Conservation (phyloP, 2,113 vertebrate genomes). For the Ptilonorhynchus violaceus region DNA sequence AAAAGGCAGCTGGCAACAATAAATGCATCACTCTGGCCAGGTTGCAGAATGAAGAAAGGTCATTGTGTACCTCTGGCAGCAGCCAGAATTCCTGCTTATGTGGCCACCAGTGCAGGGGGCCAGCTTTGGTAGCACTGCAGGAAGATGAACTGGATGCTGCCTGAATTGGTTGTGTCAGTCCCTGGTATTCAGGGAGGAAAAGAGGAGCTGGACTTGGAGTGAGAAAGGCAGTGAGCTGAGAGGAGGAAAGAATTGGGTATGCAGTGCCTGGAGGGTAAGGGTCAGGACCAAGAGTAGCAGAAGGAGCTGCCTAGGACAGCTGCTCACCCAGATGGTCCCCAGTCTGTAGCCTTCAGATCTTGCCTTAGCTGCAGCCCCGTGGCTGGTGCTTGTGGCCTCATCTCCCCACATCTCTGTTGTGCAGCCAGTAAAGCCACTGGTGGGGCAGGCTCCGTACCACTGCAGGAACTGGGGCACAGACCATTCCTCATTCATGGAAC, state of each 20-base stretch:
- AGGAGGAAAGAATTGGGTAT: neutral
- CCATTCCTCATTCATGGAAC: neutral
- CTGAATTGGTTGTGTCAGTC: neutral
- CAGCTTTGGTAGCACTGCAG: neutral
- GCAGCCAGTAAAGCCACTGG: neutral
- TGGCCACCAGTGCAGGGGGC: neutral
- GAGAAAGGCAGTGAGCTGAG: neutral
- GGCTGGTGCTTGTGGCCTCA: neutral
- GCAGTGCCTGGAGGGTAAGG: conserved; percentile 48
- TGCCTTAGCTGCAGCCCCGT: neutral
- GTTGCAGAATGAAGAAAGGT: neutral
- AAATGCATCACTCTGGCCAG: neutral
- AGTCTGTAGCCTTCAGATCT: conserved; percentile 6
- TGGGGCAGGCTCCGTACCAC: neutral
- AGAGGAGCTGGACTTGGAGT: neutral
- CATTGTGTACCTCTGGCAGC: neutral
- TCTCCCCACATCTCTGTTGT: neutral
- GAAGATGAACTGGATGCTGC: neutral
- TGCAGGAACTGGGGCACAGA: neutral
- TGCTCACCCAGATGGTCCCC: conserved; percentile 49
- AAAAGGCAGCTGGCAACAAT: neutral
- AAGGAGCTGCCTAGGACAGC: conserved; percentile 50
- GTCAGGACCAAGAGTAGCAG: conserved; percentile 53
- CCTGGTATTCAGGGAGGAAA: neutral
- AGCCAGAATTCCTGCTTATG: neutral